phyloP scores from a whole-genome alignment of 1,140 invertebrate genomes.

The Lineus longissimus region DNA sequence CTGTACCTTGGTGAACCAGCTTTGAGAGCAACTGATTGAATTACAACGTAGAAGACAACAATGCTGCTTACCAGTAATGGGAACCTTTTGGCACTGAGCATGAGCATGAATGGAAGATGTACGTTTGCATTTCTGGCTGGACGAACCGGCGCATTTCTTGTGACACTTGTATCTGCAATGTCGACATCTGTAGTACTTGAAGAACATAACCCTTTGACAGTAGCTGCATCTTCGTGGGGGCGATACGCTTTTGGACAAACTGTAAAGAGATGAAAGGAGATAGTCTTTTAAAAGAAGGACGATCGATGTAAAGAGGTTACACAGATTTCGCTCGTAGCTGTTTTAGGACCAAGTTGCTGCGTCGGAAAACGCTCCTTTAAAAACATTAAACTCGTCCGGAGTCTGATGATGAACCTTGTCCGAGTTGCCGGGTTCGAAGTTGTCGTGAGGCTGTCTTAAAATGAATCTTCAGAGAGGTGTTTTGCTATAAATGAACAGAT shows the following conservation, averaged over 20 bases:
- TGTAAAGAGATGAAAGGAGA: too few species aligned
- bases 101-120: neutral
- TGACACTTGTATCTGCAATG: conserved; percentile 13
- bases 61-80: conserved; percentile 1
- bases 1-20: too few species aligned
- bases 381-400: too few species aligned
- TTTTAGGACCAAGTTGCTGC: too few species aligned
- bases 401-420: too few species aligned
- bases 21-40: neutral
- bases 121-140: neutral
- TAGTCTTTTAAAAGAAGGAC: neutral
- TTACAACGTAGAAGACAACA: neutral
- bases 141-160: conserved; percentile 7
- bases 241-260: neutral
- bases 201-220: conserved; percentile 9
- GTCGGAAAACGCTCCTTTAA: too few species aligned
- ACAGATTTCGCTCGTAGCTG: too few species aligned
- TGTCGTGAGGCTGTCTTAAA: too few species aligned
- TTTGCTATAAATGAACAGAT: too few species aligned
- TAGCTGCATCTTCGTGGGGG: conserved; percentile 10
- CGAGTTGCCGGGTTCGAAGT: too few species aligned
- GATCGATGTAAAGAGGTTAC: neutral
- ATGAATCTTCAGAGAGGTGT: too few species aligned
- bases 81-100: neutral
- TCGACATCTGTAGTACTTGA: conserved; percentile 8